Evolutionary conservation across 2,797 vertebrate species (phyloP).

Genomic region (Tenualosa ilisha): DNA sequence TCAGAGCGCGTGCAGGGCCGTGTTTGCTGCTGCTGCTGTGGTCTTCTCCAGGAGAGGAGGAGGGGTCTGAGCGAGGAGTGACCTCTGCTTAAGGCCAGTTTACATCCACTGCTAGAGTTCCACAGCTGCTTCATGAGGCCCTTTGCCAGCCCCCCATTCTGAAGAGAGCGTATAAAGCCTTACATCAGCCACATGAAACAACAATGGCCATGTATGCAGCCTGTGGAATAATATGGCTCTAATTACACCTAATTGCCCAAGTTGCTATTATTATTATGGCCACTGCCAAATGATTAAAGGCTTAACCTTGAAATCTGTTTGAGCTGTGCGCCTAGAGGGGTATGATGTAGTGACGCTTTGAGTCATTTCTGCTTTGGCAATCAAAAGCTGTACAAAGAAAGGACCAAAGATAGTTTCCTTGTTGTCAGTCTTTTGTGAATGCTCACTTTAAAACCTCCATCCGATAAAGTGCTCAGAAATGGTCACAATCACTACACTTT

Average conservation of each 20-base stretch:
- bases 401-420: background rate
- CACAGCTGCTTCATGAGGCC: constrained; percentile 38
- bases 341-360: background rate
- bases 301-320: constrained; percentile 30
- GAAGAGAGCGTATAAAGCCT: background rate
- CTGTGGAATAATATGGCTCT: constrained; percentile 31
- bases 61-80: background rate
- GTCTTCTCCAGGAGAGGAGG: background rate
- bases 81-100: constrained; percentile 25
- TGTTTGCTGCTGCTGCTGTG: background rate
- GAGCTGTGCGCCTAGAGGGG: background rate
- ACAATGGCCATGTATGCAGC: constrained; percentile 23
- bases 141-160: constrained; percentile 18
- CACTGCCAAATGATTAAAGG: constrained; percentile 36
- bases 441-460: background rate
- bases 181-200: constrained; percentile 32
- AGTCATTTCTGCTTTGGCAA: background rate
- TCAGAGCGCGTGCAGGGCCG: background rate
- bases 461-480: too few species aligned
- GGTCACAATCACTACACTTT: too few species aligned
- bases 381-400: background rate
- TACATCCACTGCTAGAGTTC: constrained; percentile 37
- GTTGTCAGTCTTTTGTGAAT: background rate
- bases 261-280: constrained; percentile 23
- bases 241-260: constrained; percentile 44